Base-by-base conservation (phyloP, 2,888 invertebrate species). In the Sinelater perroti region DNA sequence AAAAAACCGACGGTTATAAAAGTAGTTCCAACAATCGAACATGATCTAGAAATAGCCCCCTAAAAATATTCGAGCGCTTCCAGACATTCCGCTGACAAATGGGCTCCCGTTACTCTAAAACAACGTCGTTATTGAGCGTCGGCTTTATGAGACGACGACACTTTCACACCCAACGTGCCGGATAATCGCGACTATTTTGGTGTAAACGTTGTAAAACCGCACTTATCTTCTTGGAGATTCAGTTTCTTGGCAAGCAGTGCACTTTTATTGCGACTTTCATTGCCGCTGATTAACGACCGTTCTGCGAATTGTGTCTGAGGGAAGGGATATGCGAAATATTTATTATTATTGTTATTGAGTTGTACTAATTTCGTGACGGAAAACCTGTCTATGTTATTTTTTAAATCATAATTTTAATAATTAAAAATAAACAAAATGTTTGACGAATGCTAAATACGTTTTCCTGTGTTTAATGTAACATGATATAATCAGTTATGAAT, bases 11-110 rank as follows among this genome's bases (percentile, higher is more conserved):
- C 38, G 13, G 33, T 28, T 51, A 24, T 30, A 46, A 45, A 42
- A 10, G 30, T 11, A 21, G 8, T 33, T 26, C 35, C 44, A 60
- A 57, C 60, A 60, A 60, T 60, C 42, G 60, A 50, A 56, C 51
- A 47, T 57, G 60, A 59, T 61, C 62, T 54, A 52, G 59, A 59
- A 62, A 63, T 64, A 64, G 52, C 56, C 44, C 59, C 40, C 56
- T 61, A 64, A 64, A 62, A 64, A 60, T 62, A 62, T 64, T 60
- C 58, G 28, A 46, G 54, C 52, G 26, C 52, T 42, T 55, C 44
- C 31, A 44, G 54, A 57, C 58, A 56, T 60, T 57, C 55, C 21
- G 38, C 57, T 66, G 64, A 66, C 64, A 66, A 66, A 66, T 64
- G 56, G 63, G 50, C 56, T 52, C 52, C 58, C 57, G 64, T 63